Percentiles rank a stretch among this genome's conserved stretches.
phyloP scores from a whole-genome alignment of 2,888 invertebrate species.

The Euclidia mi region DNA sequence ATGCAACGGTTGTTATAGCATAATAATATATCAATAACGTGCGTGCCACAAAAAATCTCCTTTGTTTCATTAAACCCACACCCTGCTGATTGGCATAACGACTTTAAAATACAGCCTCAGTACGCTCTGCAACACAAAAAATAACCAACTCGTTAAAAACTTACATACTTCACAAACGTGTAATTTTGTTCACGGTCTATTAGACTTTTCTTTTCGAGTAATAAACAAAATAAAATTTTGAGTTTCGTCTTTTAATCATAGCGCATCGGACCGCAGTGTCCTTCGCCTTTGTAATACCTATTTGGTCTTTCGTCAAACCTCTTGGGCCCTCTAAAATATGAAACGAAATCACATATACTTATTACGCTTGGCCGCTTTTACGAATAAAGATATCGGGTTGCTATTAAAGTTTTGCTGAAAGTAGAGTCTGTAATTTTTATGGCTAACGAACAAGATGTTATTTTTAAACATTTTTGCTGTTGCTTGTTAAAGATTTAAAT shows the following conservation, averaged over 20 bases:
- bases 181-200: slow-evolving; percentile 39
- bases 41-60: not conserved
- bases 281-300: slow-evolving; percentile 2
- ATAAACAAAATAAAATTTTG: slow-evolving; percentile 25
- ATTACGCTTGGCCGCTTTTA: not conserved
- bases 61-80: slow-evolving; percentile 1
- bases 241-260: slow-evolving; percentile 5
- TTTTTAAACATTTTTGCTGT: not conserved
- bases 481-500: not conserved
- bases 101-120: not conserved
- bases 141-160: slow-evolving; percentile 23
- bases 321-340: not conserved
- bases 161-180: slow-evolving; percentile 33
- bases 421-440: slow-evolving; percentile 5
- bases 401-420: slow-evolving; percentile 15
- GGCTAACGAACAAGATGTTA: not conserved
- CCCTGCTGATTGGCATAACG: not conserved
- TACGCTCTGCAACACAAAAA: not conserved
- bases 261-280: not conserved
- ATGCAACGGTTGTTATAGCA: no score
- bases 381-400: slow-evolving; percentile 2
- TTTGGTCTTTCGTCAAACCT: not conserved
- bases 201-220: slow-evolving; percentile 46
- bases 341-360: slow-evolving; percentile 10
- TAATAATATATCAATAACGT: not conserved